Base-by-base conservation (phyloP, 2,888 invertebrate genomes). In the Oscheius sp. region DNA sequence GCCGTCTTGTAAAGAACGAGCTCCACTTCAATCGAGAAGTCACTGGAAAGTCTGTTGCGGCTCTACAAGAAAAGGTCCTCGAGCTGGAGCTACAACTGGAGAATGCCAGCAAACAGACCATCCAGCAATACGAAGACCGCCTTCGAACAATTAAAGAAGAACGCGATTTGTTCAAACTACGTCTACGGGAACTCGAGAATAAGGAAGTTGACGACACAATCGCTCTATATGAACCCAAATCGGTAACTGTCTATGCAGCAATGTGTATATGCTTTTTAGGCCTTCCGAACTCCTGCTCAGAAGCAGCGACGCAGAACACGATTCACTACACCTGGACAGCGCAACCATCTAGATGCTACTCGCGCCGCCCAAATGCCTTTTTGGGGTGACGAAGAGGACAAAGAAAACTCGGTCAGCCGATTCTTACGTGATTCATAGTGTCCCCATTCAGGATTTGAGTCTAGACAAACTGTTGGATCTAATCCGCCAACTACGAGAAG, bases 11-110 rank as follows among this genome's bases (percentile, higher is more conserved):
- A 10, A 90, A 89, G 79, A 91, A 90, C 76, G 89, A 89, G 85
- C 90, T 90, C 13, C 84, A 88, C 3, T 84, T 90, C n/a, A 91
- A 91, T 82, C 90, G 90, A 76, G 89, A 90, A 79, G 85, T 89
- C 4, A 85, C 86, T 10, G 89, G 90, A 5, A 89, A 90, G 21
- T 89, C 88, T 62, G 84, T 90, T 1, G 74, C 80, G 11, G 86
- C 87, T 2, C 85, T 90, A 35, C 89, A 90, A 74, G 84, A 82
- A 13, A 90, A 90, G 76, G 89, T 90, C 47, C 79, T 81, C 13
- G 78, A 87, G 10, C 81, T 90, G 53, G 89, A 88, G 29, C 33
- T 50, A 10, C 10, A 21, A 48, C 9, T 65, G 50, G 48, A 2
- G 63, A 78, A 13, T 55, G 74, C 2, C 74, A 76, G 3, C 1